Evolutionary conservation across 2,113 vertebrate genomes (phyloP).

Genomic region (Zapornia atra): DNA sequence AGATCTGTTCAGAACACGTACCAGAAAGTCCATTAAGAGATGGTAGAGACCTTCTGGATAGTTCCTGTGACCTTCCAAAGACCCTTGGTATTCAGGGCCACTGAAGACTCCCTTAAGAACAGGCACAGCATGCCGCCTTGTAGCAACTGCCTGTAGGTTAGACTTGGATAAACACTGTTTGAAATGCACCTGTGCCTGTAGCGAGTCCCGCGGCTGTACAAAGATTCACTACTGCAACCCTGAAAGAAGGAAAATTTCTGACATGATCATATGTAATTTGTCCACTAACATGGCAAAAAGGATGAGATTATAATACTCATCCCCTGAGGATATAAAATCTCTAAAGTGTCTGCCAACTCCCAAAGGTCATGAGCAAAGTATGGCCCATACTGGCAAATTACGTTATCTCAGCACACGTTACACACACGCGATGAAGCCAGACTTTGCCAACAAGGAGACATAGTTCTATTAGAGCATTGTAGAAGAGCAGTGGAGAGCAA

Average conservation of each 20-base stretch:
- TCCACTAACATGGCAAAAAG: slow-evolving; percentile 3
- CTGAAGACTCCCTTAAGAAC: neutral
- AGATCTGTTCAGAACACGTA: neutral
- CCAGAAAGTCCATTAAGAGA: neutral
- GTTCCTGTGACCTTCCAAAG: neutral
- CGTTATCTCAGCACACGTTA: neutral
- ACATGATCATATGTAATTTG: neutral
- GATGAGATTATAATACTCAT: neutral
- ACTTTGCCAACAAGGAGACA: neutral
- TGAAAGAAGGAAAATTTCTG: neutral
- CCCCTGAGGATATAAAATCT: neutral
- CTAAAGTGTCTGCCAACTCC: neutral
- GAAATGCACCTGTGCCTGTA: neutral
- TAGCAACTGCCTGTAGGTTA: neutral
- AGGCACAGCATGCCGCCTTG: neutral
- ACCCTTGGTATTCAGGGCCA: neutral
- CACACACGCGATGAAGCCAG: neutral
- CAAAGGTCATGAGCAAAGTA: neutral
- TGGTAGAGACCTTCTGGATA: neutral
- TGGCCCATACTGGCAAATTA: neutral
- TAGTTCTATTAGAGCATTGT: neutral
- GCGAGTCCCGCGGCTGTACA: neutral
- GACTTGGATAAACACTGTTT: neutral
- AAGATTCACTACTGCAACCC: neutral
- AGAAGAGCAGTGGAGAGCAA: neutral